Conservation (phyloP, 2,113 vertebrate genomes). For the Psettodes erumei region DNA sequence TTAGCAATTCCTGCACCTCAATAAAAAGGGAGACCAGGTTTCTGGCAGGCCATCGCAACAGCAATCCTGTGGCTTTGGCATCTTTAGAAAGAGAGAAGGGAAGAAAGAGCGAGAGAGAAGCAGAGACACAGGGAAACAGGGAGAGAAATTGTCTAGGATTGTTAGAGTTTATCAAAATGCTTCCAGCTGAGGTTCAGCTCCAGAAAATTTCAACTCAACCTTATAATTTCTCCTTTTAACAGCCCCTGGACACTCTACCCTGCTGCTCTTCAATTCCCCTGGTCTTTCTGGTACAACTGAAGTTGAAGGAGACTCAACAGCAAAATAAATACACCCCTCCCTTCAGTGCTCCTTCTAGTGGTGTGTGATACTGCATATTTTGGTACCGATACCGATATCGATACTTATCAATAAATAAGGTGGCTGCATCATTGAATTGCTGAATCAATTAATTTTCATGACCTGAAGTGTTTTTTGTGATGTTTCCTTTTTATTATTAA, state of each 20-base stretch:
- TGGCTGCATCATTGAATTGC: too few relatives aligned
- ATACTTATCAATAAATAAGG: too few relatives aligned
- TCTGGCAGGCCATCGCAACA: constrained; percentile 79
- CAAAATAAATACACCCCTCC: not conserved
- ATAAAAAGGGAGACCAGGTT: constrained; percentile 88
- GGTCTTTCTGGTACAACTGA: constrained; percentile 22
- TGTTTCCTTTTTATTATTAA: too few relatives aligned
- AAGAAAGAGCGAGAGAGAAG: constrained; percentile 12
- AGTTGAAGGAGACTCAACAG: not conserved
- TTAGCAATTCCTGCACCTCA: constrained; percentile 86
- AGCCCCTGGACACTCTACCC: constrained; percentile 45
- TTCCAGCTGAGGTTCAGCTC: constrained; percentile 73
- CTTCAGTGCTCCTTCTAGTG: not conserved
- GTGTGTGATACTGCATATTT: too few relatives aligned
- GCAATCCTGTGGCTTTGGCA: constrained; percentile 87
- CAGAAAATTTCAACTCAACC: constrained; percentile 75
- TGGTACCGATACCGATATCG: too few relatives aligned
- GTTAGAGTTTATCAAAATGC: constrained; percentile 69
- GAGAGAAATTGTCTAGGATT: constrained; percentile 78
- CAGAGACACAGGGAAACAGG: constrained; percentile 15
- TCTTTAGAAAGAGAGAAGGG: constrained; percentile 73
- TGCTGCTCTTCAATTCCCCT: constrained; percentile 18
- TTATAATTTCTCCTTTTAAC: constrained; percentile 54
- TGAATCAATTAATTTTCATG: too few relatives aligned
- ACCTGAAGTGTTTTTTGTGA: too few relatives aligned